phyloP scores from a whole-genome alignment of 2,797 vertebrate species.

The Neoniphon sammara region DNA sequence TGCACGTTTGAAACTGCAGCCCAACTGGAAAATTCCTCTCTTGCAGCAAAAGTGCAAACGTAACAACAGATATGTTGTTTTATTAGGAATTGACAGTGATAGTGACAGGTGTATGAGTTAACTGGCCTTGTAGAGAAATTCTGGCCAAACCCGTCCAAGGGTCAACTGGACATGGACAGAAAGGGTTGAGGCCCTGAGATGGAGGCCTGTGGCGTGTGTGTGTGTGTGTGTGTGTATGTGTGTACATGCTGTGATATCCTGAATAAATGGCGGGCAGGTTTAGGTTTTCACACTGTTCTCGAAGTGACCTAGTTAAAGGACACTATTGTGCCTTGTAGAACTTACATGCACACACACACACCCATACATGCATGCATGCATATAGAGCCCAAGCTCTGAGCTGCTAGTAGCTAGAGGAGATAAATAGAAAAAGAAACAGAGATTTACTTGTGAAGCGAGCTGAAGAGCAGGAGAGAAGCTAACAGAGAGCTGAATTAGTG shows the following conservation, averaged over 20 bases:
- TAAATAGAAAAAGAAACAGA: conserved; percentile 16
- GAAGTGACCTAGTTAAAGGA: conserved; percentile 80
- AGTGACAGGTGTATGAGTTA: neutral
- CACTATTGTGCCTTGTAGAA: conserved; percentile 53
- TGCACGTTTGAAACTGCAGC: conserved; percentile 1
- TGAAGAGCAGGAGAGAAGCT: neutral
- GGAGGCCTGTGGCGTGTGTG: neutral
- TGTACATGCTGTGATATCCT: conserved; percentile 39
- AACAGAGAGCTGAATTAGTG: conserved; percentile 23
- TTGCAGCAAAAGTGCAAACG: conserved; percentile 13
- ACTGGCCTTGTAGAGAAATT: neutral
- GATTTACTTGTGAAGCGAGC: neutral
- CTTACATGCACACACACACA: conserved; percentile 31
- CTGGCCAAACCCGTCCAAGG: neutral
- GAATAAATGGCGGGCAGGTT: conserved; percentile 57
- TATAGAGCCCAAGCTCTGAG: conserved; percentile 1
- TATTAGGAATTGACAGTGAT: neutral
- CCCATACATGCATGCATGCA: neutral
- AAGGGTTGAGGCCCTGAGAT: neutral
- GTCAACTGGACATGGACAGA: neutral
- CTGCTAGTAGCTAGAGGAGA: conserved; percentile 25
- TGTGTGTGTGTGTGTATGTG: conserved; percentile 2
- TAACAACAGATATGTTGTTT: conserved; percentile 1
- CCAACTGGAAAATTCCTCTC: conserved; percentile 26
- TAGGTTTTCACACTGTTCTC: conserved; percentile 74